Evolutionary conservation across 1,140 invertebrate species (phyloP), one percentile per base, ranked within the genome.

Genomic region (Plutomurus gul): DNA sequence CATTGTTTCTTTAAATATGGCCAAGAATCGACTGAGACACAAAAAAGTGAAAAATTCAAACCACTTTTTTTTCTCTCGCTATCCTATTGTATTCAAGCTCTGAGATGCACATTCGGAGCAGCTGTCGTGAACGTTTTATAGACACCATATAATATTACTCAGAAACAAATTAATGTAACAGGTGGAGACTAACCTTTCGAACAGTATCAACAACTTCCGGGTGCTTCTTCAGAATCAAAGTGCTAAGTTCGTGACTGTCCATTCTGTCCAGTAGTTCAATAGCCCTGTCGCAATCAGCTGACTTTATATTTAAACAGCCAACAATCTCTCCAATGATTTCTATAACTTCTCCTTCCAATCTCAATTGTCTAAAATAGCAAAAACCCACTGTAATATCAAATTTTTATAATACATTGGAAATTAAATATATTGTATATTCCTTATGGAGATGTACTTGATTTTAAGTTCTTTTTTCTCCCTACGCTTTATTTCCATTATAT

Each of bases 201-300:
- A 89, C 87, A 39, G 88, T 95, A 84, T 94, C 91, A 73, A 96
- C 90, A 77, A 94, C 90, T 75, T 92, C 90, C 0, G 94, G 92
- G 88, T 96, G 93, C 83, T 95, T 96, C 83, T 95, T 91, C 30
- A 96, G 86, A 92, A 95, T 94, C 3, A 96, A 84, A 20, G 91
- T 89, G 78, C 91, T 92, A 10, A 96, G 85, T 16, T 87, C 49
- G 75, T 81, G 80, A 75, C 18, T 65, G 65, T 43, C 71, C 18
- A 84, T 71, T n/a, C 78, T 72, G 13, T 82, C 81, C 6, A 84
- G 36, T 8, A 84, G 76, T 65, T 82, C 79, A 8, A 84, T 80
- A 3, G 80, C 82, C 71, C 79, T 80, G 27, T 92, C 90, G 1
- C 90, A 88, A 85, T 93, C 90, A 1, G 92, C 92, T 46, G 89